Base-by-base conservation (phyloP, 2,113 vertebrate genomes). In the Aphyosemion australe region DNA sequence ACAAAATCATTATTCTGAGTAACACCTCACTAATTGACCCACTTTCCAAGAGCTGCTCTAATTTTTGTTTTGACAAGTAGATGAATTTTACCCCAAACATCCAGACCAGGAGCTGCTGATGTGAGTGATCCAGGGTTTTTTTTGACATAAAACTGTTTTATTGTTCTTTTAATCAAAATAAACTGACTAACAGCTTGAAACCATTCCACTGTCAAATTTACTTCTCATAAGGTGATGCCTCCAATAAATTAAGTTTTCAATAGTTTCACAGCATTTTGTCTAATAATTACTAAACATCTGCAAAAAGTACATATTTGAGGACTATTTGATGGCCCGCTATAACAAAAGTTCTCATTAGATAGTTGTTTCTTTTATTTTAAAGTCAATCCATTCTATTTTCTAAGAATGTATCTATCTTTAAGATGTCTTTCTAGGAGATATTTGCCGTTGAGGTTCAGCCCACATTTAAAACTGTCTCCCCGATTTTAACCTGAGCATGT, bases 401-500 rank as follows among this genome's bases (percentile, higher is more conserved):
- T 10, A 72, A 15, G 31, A 41, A 18, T 14, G 63, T 42, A 3
- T 61, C 49, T 60, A 54, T 15, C 52, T 2, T 37, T 60, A 37
- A 50, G 7, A 15, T 37, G 6, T 7, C 4, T 8, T 37, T 37
- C 7, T 37, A 59, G 49, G 67, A 61, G 69, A 83, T 55, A 58
- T 72, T 73, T 76, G 45, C 59, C 68, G 9, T 58, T 16, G 63
- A 66, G 59, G 54, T 72, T 68, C 60, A 71, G 20, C 67, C 60
- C 84, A 72, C 46, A 76, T 87, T 87, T 76, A 82, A 48, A 57
- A 6, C 52, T 63, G 74, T 85, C 84, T 76, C 26, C 60, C 42
- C 70, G 53, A 68, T 83, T 84, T 72, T 60, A 60, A 67, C 64
- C 69, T 80, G 62, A 72, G 72, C 77, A 45, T 79, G 61, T 63